Evolutionary conservation across 92 coral and sea anemone genomes (phyloP), one percentile per base, ranked within the genome.

Genomic region (Desmophyllum pertusum): DNA sequence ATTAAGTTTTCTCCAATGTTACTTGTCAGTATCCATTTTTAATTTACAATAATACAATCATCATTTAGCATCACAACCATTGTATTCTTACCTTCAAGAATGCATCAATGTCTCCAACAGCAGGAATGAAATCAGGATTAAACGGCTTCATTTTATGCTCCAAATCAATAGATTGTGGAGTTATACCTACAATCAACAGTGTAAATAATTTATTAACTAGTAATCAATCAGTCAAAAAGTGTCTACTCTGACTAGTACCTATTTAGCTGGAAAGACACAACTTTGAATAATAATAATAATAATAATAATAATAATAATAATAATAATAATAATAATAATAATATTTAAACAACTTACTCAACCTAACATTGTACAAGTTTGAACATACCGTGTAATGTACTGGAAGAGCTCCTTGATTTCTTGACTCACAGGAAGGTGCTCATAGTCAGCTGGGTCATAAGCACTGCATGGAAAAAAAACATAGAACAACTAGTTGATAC

Each of bases 81-180:
- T 59, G 48, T 33, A 7, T 29, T 45, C 73, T 77, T 81, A 93
- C 98, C 98, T 95, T 95, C 59, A 95, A 79, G 77, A 95, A 95
- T 3, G 98, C 98, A 90, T 95, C 98, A 92, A 95, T 95, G 50
- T 95, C 98, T 39, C 98, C 98, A 51, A 95, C 98, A 65, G 98
- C 97, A 51, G 98, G 98, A 40, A 95, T 95, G 83, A 95, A 95
- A 66, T 95, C 98, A 31, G 98, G 98, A 83, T 93, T 95, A 73
- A 95, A 95, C 1, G 98, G 98, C 86, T 95, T 95, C 74, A 95
- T 37, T 77, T 95, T 95, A 85, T 93, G 97, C 70, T 95, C 98
- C 75, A 95, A 88, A 57, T 95, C 98, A 81, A 95, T 95, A 37
- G 98, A 64, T 85, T 95, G 98, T 9, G 98, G 98, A 5, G 98